A percentile compares a stretch with the other conserved stretches of the same genome.
Evolutionary conservation across 1,140 invertebrate species (phyloP).

Genomic region (Samia ricini): DNA sequence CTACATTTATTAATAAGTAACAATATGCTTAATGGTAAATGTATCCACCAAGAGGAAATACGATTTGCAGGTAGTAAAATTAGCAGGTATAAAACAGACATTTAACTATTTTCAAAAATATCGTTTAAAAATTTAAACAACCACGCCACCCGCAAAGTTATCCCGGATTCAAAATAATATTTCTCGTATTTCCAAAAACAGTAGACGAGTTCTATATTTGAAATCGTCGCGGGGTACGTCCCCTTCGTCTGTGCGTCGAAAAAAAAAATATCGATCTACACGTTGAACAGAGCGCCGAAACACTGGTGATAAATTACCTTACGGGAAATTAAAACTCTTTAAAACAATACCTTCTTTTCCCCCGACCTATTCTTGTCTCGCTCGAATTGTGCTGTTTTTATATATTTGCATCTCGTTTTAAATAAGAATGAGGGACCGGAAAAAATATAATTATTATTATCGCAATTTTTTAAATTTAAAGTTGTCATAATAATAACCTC

Average conservation of each 20-base stretch:
- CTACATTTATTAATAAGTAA: no score
- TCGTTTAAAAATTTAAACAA: no score
- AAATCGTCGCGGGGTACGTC: conserved; percentile 59
- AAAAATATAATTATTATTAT: conserved; percentile 20
- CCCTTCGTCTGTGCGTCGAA: conserved; percentile 35
- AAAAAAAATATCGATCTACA: conserved; percentile 52
- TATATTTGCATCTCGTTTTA: conserved; percentile 25
- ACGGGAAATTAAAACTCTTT: conserved; percentile 77
- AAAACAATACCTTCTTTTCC: conserved; percentile 71
- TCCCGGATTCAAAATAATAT: conserved; percentile 60
- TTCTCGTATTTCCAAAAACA: conserved; percentile 46
- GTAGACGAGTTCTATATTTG: conserved; percentile 66
- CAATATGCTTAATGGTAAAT: no score
- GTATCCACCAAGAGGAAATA: no score
- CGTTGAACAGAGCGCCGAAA: conserved; percentile 48
- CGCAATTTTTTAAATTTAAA: conserved; percentile 1
- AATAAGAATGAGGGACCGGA: conserved; percentile 20
- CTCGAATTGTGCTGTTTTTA: conserved; percentile 12
- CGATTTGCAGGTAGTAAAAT: no score
- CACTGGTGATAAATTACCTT: conserved; percentile 71
- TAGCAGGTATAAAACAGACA: no score
- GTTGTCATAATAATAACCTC: not conserved
- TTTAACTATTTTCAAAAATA: no score
- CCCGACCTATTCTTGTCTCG: conserved; percentile 25
- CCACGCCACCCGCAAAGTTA: conserved; percentile 64